Evolutionary conservation across 2,888 invertebrate genomes (phyloP), one percentile per base, ranked within the genome.

Genomic region (Polydrusus pterygomalis): DNA sequence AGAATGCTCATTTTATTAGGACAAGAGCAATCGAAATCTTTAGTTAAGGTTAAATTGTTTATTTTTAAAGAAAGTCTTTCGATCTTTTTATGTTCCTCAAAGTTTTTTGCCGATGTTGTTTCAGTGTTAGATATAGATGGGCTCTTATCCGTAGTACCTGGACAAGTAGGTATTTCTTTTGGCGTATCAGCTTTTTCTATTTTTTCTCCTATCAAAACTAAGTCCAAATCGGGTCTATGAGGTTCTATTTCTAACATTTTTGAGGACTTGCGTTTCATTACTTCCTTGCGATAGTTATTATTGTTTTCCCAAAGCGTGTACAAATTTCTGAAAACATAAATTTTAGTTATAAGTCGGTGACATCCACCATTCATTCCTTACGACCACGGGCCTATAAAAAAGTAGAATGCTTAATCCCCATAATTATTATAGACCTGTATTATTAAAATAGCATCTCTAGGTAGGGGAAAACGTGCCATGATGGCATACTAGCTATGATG

Each of bases 151-250:
- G 47, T 18, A 40, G 1, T 25, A 0, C 1, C 8, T 17, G 20
- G 10, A 17, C 6, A 7, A 20, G 13, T 9, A 25, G 18, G 7
- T 47, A 15, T 9, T 15, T 17, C 11, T 2, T 47, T 34, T 1
- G 63, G 8, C 43, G 20, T 18, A 13, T 15, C 43, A 9, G 34
- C 17, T 64, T 17, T 40, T n/a, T n/a, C n/a, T 68, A 78, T 62
- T 62, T 75, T 77, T 25, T 75, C 60, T 7, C 88, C 88, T 18
- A 83, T 70, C 0, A 88, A 77, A 0, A 83, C 69, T 40, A 88
- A 73, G 0, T 83, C 38, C 0, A 80, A 80, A 34, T 86, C 81
- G 0, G 86, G 87, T 54, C 81, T 81, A 38, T 85, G 83, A 0
- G 84, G 83, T 17, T 83, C 74, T 6, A 87, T 75, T 9, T 72